Percentiles rank a stretch among this genome's conserved stretches.
These are phyloP conservation scores for Drosophila persimilis DNA, from an alignment of 1,140 invertebrate genomes.

Conservation along the genomic window DNA sequence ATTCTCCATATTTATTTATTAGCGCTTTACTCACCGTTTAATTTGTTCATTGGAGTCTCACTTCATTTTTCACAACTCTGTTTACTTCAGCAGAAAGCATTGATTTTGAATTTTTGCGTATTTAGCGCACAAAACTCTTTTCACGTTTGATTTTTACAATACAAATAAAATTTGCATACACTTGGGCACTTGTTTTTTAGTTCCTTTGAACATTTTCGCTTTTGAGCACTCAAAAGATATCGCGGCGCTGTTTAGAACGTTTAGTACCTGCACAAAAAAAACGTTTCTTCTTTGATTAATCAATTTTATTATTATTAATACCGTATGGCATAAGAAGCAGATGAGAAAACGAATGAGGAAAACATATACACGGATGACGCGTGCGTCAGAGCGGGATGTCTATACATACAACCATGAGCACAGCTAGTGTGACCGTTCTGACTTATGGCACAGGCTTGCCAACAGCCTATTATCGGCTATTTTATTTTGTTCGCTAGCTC, in stretches of 20 bases:
- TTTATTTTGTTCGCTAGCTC: conserved; percentile 70
- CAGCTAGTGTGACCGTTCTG: conserved; percentile 62
- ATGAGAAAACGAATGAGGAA: conserved; percentile 54
- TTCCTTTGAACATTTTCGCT: conserved; percentile 56
- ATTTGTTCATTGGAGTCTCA: conserved; percentile 41
- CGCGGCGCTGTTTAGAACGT: conserved; percentile 48
- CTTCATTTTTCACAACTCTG: conserved; percentile 54
- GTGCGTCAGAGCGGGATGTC: conserved; percentile 54
- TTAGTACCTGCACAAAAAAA: conserved; percentile 60
- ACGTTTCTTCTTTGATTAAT: conserved; percentile 75
- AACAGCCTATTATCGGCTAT: conserved; percentile 75
- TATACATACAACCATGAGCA: conserved; percentile 4
- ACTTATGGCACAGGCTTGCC: conserved; percentile 39
- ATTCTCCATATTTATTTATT: conserved; percentile 12
- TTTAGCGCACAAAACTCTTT: conserved; percentile 34
- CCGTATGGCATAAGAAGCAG: conserved; percentile 71
- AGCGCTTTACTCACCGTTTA: conserved; percentile 57
- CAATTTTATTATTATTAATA: conserved; percentile 80
- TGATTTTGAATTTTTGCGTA: conserved; percentile 15
- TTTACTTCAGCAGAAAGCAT: conserved; percentile 31
- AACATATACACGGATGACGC: conserved; percentile 44
- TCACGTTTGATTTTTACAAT: conserved; percentile 16
- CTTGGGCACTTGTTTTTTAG: conserved; percentile 35
- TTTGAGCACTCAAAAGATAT: conserved; percentile 20
- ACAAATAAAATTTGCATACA: conserved; percentile 43